These are phyloP conservation scores for Conopomorpha cramerella DNA, from an alignment of 1,140 invertebrate genomes.

Conservation along the genomic window DNA sequence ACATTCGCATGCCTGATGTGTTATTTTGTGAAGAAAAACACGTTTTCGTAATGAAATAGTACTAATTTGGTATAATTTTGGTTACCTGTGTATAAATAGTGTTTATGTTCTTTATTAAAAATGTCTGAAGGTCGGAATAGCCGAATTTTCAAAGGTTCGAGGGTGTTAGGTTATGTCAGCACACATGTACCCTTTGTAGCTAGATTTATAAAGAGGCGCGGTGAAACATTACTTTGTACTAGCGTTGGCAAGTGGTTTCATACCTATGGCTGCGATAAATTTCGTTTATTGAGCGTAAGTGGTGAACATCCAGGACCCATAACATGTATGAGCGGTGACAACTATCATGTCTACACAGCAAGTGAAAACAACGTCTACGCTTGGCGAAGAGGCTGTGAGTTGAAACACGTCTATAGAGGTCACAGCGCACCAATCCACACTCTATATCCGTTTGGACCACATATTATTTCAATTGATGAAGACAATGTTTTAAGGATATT, in stretches of 20 bases:
- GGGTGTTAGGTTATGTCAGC: slow-evolving; percentile 90
- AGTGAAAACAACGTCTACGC: slow-evolving; percentile 80
- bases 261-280: slow-evolving; percentile 85
- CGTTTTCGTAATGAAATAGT: too few species aligned
- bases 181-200: slow-evolving; percentile 87
- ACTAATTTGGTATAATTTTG: too few species aligned
- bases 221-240: slow-evolving; percentile 88
- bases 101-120: too few species aligned
- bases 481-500: slow-evolving; percentile 79
- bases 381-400: slow-evolving; percentile 85
- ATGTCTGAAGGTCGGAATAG: slow-evolving; percentile 58
- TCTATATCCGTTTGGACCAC: slow-evolving; percentile 84
- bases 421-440: slow-evolving; percentile 75
- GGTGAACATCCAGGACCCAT: slow-evolving; percentile 82
- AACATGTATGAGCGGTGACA: slow-evolving; percentile 78
- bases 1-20: too few species aligned
- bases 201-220: slow-evolving; percentile 81
- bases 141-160: slow-evolving; percentile 81
- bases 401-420: slow-evolving; percentile 81
- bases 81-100: too few species aligned
- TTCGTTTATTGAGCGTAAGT: slow-evolving; percentile 83
- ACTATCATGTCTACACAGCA: slow-evolving; percentile 82
- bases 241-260: slow-evolving; percentile 91
- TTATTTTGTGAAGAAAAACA: too few species aligned
- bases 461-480: slow-evolving; percentile 86